Evolutionary conservation across 2,888 invertebrate species (phyloP).

Genomic region (Eurois occulta): DNA sequence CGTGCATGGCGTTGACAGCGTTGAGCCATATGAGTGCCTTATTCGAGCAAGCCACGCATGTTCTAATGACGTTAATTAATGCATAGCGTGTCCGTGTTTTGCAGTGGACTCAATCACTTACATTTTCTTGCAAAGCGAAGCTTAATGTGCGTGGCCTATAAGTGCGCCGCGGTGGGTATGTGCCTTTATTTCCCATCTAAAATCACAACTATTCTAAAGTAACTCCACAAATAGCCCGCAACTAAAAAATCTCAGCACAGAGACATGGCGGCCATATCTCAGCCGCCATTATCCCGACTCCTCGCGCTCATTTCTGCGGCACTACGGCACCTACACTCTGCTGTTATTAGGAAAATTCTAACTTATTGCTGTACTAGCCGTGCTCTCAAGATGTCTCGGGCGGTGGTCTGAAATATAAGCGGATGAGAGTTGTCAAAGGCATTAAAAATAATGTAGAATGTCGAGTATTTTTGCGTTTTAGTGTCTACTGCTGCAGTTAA

Average conservation of each 20-base stretch:
- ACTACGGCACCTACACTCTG: conserved; percentile 64
- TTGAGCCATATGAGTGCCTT: too few relatives aligned
- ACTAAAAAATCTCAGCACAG: conserved; percentile 43
- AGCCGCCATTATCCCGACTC: conserved; percentile 61
- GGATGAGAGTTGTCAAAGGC: neutral
- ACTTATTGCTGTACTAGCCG: conserved; percentile 84
- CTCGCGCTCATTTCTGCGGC: conserved; percentile 63
- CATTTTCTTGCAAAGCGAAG: too few relatives aligned
- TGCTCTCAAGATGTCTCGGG: conserved; percentile 71
- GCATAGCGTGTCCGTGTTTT: too few relatives aligned
- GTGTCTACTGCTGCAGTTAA: neutral
- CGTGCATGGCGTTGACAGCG: too few relatives aligned
- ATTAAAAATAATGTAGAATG: neutral
- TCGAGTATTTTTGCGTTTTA: neutral
- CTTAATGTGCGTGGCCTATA: too few relatives aligned
- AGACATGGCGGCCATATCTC: conserved; percentile 54
- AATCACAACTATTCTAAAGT: conserved; percentile 20
- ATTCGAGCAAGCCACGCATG: too few relatives aligned
- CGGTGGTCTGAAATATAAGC: conserved; percentile 62
- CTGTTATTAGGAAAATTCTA: conserved; percentile 88
- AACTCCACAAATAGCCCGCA: conserved; percentile 32
- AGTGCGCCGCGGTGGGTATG: too few relatives aligned
- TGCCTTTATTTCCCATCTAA: neutral
- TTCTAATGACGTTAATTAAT: too few relatives aligned
- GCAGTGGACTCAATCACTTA: too few relatives aligned